These are phyloP conservation scores for Typhlomys cinereus DNA, from an alignment of 2,113 vertebrate species.

Conservation along the genomic window DNA sequence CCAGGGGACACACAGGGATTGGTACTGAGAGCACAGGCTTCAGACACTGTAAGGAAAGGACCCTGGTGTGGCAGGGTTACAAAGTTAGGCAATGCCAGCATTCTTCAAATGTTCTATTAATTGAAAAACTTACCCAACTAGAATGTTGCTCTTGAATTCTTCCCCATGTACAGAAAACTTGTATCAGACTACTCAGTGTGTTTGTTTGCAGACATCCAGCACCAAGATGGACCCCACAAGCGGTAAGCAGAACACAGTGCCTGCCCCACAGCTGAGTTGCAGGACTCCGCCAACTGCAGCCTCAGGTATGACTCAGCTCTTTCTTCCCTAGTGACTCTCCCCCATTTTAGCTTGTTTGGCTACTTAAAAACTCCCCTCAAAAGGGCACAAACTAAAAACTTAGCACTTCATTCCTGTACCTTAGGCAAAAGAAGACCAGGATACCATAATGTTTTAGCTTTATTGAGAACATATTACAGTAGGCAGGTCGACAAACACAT, in stretches of 20 bases:
- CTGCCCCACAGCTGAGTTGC: not conserved
- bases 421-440: not conserved
- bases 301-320: not conserved
- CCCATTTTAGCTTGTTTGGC: not conserved
- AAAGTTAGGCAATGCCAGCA: not conserved
- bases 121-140: not conserved
- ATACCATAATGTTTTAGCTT: slow-evolving; percentile 70
- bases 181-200: not conserved
- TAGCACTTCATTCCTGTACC: not conserved
- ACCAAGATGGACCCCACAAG: rapidly evolving
- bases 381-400: not conserved
- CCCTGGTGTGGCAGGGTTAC: not conserved
- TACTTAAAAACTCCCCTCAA: not conserved
- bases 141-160: not conserved
- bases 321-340: not conserved
- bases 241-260: not conserved
- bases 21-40: not conserved
- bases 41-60: not conserved
- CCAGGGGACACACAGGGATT: not conserved
- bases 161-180: not conserved
- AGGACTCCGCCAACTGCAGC: rapidly evolving
- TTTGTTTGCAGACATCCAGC: not conserved
- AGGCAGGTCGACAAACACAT: slow-evolving; percentile 84
- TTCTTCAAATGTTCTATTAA: not conserved
- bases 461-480: slow-evolving; percentile 85